Base-by-base conservation (phyloP, 2,797 vertebrate species). In the Onychomys torridus region DNA sequence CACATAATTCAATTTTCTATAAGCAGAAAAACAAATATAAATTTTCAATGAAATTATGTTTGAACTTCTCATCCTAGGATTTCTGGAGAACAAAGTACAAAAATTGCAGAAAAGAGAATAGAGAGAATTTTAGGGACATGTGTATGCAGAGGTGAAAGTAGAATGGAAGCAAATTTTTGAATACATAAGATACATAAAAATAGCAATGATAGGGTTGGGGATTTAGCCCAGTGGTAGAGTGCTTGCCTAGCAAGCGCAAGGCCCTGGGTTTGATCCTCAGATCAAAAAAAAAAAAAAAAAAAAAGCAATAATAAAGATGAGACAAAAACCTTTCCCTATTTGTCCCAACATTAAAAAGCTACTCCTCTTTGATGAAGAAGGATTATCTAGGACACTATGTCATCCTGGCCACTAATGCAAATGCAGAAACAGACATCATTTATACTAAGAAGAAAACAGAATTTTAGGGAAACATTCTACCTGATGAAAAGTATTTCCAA, bases 11-110 rank as follows among this genome's bases (percentile, higher is more conserved):
- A 73, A 65, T 65, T 86, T 89, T 11, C 27, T 76, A 1, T 81
- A 81, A 88, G 59, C 83, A 88, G n/a, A 84, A 94, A 89, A 90
- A 81, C 71, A 89, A 90, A 92, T 57, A 79, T 27, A 12, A 92
- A 16, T 29, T 73, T 94, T 63, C 23, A 88, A 16, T 84, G 32
- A 11, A 90, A 52, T 5, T 91, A 40, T 84, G 91, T 93, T 40
- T 93, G 8, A 85, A 85, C 27, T 84, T 67, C n/a, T 67, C 4
- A 75, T 19, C 37, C 19, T 11, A 79, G 87, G 12, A 79, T 88
- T 90, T 84, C 49, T 34, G 88, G 32, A 0, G 2, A 91, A 21
- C 32, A 37, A 95, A 90, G 7, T 46, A 13, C 40, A 19, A 95
- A 93, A 92, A 65, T 3, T 83, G 32, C 27, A 85, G 19, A 92